Evolutionary conservation across 2,888 invertebrate species (phyloP).

Genomic region (Liposcelis brunnea): DNA sequence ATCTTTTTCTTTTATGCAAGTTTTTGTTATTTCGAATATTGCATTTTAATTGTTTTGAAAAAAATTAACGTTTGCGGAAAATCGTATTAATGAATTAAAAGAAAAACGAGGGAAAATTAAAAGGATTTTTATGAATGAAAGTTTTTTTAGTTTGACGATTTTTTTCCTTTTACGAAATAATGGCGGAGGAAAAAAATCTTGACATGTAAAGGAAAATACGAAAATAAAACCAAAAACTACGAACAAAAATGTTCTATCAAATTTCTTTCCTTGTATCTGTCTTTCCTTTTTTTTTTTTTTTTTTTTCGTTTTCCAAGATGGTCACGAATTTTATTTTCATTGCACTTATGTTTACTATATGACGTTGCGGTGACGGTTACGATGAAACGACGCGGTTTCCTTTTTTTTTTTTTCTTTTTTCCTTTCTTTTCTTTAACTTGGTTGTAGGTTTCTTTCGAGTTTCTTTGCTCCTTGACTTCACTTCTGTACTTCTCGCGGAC

Average conservation of each 20-base stretch:
- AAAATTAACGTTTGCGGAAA: no score
- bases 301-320: not conserved
- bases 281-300: not conserved
- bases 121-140: no score
- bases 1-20: no score
- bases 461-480: slow-evolving; percentile 3
- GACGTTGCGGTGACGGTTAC: slow-evolving; percentile 3
- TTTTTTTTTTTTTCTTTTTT: not conserved
- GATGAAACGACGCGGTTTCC: no score
- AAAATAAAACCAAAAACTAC: no score
- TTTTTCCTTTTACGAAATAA: not conserved
- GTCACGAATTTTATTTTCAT: slow-evolving; percentile 7
- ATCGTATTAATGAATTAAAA: no score
- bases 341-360: slow-evolving; percentile 8
- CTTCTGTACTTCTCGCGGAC: slow-evolving; percentile 5
- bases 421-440: slow-evolving; percentile 3
- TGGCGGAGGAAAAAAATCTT: no score
- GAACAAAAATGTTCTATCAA: no score
- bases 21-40: no score
- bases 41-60: no score
- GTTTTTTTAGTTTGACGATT: not conserved
- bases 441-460: slow-evolving; percentile 1
- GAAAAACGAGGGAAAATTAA: no score
- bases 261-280: not conserved
- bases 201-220: no score